Conservation (phyloP, 2,888 invertebrate species). For the Physocephala rufipes region DNA sequence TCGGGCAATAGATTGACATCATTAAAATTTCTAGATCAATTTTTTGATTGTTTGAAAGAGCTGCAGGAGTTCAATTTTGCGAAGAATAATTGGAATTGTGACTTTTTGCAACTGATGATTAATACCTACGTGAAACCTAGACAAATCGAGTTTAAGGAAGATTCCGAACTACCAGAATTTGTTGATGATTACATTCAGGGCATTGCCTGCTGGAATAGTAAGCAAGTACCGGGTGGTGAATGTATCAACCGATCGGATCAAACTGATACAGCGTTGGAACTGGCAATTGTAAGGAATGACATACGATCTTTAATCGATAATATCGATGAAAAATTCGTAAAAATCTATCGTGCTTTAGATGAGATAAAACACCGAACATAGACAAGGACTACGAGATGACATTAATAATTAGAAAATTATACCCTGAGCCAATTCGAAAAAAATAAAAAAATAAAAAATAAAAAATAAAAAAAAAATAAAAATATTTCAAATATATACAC, state of each 20-base stretch:
- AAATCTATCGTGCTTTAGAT: slow-evolving; percentile 60
- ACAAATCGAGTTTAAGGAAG: slow-evolving; percentile 61
- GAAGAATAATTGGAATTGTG: slow-evolving; percentile 63
- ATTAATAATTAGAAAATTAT: no score
- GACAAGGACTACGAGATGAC: slow-evolving; percentile 1
- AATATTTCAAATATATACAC: no score
- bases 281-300: slow-evolving; percentile 61
- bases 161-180: slow-evolving; percentile 58
- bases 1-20: slow-evolving; percentile 59
- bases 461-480: no score
- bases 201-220: slow-evolving; percentile 62
- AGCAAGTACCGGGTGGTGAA: slow-evolving; percentile 47
- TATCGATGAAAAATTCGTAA: slow-evolving; percentile 60
- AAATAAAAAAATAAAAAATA: no score
- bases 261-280: slow-evolving; percentile 58
- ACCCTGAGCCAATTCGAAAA: background rate
- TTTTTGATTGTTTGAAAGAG: slow-evolving; percentile 59
- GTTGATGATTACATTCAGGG: slow-evolving; percentile 64
- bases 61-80: slow-evolving; percentile 63
- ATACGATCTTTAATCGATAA: slow-evolving; percentile 59
- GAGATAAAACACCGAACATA: slow-evolving; percentile 59
- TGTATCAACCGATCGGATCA: slow-evolving; percentile 25
- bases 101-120: slow-evolving; percentile 61
- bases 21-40: slow-evolving; percentile 55
- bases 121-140: slow-evolving; percentile 60